Base-by-base conservation (phyloP, 2,888 invertebrate genomes). In the Cheilosia vulpina region DNA sequence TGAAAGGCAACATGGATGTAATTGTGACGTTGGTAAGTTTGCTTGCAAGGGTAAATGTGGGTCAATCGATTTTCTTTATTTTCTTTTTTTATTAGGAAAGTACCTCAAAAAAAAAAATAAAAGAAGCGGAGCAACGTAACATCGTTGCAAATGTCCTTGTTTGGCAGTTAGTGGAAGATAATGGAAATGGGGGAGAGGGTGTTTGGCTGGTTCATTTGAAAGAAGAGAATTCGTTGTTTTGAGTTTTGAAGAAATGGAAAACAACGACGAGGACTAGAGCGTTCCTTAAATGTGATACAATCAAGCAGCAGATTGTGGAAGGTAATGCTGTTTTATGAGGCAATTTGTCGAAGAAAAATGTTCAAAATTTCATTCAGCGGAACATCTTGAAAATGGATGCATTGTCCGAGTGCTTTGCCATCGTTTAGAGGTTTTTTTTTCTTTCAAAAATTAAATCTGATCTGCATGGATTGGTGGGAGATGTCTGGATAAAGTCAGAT, bases 11-110 rank as follows among this genome's bases (percentile, higher is more conserved):
- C 47, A 41, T 53, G 66, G 24, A 68, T 77, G 68, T 60, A 77
- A 62, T 68, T 77, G 68, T 77, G 77, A 62, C 53, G 77, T 69
- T 62, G 53, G 55, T 58, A 15, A 27, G 58, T 58, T 69, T 58
- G 57, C 17, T 62, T 72, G 60, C 34, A 60, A 62, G 69, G 62
- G 62, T 77, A 62, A 77, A 77, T 77, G 77, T 77, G 77, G 77
- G 77, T 77, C 77, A 77, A 77, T 77, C 77, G 68, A 69, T 77
- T 77, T 77, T 65, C 53, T 77, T 77, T 65, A 53, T 76, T 60
- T 52, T 55, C 38, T n/a, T 60, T 57, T 55, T 57, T 34, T 55
- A 57, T 27, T 47, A 43, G 38, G 11, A 13, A 38, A 13, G 38
- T 38, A 38, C 13, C 13, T 13, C 9, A n/a, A 41, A 41, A 31